Conservation (phyloP, 2,888 invertebrate genomes). For the Torymus aiolomorphi region DNA sequence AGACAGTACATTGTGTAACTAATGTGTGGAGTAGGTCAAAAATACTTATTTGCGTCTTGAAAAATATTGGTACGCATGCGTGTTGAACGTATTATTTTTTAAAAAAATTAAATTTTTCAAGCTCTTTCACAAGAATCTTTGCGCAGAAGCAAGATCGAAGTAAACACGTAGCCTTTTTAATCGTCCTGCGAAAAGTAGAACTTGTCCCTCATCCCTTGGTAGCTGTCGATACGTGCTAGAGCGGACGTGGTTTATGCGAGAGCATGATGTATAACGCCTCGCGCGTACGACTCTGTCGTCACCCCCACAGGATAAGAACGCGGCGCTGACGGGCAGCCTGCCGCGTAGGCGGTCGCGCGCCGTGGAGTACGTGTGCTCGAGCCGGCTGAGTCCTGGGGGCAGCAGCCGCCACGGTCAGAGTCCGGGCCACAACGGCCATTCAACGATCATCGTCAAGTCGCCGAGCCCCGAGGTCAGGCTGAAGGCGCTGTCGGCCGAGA, state of each 20-base stretch:
- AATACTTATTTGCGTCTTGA: too few species aligned
- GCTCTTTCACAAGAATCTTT: too few species aligned
- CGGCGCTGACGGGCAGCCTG: slow-evolving; percentile 81
- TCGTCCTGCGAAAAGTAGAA: too few species aligned
- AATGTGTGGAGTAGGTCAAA: too few species aligned
- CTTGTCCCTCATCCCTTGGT: too few species aligned
- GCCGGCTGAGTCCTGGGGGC: slow-evolving; percentile 70
- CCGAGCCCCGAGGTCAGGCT: slow-evolving; percentile 78
- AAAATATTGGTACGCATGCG: too few species aligned
- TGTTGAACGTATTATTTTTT: too few species aligned
- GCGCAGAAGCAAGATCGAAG: too few species aligned
- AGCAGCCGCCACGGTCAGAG: not conserved
- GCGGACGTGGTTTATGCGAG: not conserved
- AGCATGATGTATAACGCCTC: not conserved
- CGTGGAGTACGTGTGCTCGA: slow-evolving; percentile 74
- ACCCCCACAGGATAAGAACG: slow-evolving; percentile 78
- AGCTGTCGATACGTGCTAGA: not conserved
- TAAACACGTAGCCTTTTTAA: too few species aligned
- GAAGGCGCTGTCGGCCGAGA: slow-evolving; percentile 91
- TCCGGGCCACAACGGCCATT: slow-evolving; percentile 71
- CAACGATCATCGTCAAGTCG: slow-evolving; percentile 67
- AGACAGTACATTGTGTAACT: too few species aligned
- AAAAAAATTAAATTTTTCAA: too few species aligned
- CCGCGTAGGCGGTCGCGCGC: slow-evolving; percentile 81
- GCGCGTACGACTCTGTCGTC: not conserved